Conservation (phyloP, 2,113 vertebrate species). For the Polyodon spathula region DNA sequence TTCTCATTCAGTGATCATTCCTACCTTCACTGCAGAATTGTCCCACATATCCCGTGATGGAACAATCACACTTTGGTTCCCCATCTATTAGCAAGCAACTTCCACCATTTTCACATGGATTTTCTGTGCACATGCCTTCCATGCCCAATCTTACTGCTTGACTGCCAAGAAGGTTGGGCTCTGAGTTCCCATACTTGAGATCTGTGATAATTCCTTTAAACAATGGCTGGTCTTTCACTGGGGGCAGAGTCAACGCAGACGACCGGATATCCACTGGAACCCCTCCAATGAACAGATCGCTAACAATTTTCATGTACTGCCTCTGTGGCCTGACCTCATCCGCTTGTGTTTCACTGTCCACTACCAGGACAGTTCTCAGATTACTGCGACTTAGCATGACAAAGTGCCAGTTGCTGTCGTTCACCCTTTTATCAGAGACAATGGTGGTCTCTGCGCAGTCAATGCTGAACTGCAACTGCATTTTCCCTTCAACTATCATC, state of each 20-base stretch:
- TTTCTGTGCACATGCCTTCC: constrained; percentile 81
- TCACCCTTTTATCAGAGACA: constrained; percentile 68
- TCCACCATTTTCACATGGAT: constrained; percentile 89
- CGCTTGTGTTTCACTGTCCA: constrained; percentile 73
- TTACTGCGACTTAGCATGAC: constrained; percentile 77
- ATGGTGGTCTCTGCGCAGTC: constrained; percentile 84
- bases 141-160: constrained; percentile 76
- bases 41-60: constrained; percentile 82
- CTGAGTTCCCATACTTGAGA: constrained; percentile 80
- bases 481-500: constrained; percentile 63
- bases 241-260: constrained; percentile 74
- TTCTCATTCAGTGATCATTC: constrained; percentile 19
- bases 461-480: constrained; percentile 81
- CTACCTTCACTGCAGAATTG: constrained; percentile 94
- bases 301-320: constrained; percentile 89
- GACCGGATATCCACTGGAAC: constrained; percentile 78
- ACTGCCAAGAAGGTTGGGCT: constrained; percentile 76
- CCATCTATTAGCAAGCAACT: constrained; percentile 83
- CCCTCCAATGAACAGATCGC: constrained; percentile 88
- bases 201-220: constrained; percentile 89
- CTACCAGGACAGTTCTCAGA: constrained; percentile 68
- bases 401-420: constrained; percentile 88
- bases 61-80: constrained; percentile 86
- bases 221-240: constrained; percentile 62
- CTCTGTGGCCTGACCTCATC: constrained; percentile 75